A percentile compares a stretch with the other conserved stretches of the same genome.
Conservation (phyloP, 2,797 vertebrate genomes). For the Phataginus tetradactyla region DNA sequence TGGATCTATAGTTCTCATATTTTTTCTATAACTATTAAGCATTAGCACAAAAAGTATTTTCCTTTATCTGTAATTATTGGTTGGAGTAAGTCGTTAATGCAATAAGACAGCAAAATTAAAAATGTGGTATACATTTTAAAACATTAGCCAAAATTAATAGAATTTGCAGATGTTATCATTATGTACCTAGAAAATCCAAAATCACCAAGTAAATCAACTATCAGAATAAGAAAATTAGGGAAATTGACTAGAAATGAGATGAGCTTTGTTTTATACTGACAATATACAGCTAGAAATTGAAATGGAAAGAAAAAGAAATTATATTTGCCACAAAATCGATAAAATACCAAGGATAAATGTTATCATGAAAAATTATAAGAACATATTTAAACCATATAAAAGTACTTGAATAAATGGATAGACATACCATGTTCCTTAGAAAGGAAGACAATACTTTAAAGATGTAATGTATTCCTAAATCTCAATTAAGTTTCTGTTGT, state of each 20-base stretch:
- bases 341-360: background rate
- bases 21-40: background rate
- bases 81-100: background rate
- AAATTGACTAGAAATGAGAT: background rate
- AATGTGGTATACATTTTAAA: background rate
- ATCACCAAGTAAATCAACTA: background rate
- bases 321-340: background rate
- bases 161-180: slow-evolving; percentile 3
- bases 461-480: background rate
- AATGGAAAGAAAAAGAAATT: background rate
- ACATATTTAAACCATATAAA: background rate
- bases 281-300: background rate
- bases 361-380: background rate
- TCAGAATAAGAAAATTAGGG: background rate
- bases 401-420: background rate
- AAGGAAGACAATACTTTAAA: slow-evolving; percentile 22
- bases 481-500: background rate
- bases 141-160: background rate
- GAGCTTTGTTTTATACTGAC: slow-evolving; percentile 14
- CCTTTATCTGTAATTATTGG: background rate
- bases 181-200: background rate
- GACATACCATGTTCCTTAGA: background rate
- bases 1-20: background rate
- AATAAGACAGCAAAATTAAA: slow-evolving; percentile 27
- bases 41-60: slow-evolving; percentile 13